Base-by-base conservation (phyloP, 1,140 invertebrate species). In the Meteorus sp. region DNA sequence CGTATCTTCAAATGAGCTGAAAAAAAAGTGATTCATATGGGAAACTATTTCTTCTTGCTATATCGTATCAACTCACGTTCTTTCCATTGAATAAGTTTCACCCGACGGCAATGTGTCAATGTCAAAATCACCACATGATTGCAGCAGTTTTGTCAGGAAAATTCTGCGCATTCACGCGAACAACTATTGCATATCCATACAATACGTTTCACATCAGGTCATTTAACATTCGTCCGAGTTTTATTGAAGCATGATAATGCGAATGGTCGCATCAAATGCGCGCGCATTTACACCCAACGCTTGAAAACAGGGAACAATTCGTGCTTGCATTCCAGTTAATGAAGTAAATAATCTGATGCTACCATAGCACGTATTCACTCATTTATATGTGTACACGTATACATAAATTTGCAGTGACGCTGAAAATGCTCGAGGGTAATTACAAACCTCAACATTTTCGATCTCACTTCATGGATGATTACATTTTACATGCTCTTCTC, bases 11-110 rank as follows among this genome's bases (percentile, higher is more conserved):
- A 3, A 5, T 4, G n/a, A 25, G 20, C 23, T 48, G 23, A 48
- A 78, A 48, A 27, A 13, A 25, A 48, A 45, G 43, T 20, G 43
- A 45, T n/a, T n/a, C n/a, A n/a, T n/a, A n/a, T n/a, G n/a, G n/a
- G n/a, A n/a, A n/a, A n/a, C n/a, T n/a, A n/a, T n/a, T n/a, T n/a
- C n/a, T n/a, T n/a, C n/a, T n/a, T n/a, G n/a, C n/a, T n/a, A n/a
- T n/a, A n/a, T n/a, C n/a, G n/a, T n/a, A n/a, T n/a, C n/a, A n/a
- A n/a, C n/a, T n/a, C n/a, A n/a, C n/a, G n/a, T n/a, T n/a, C n/a
- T n/a, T n/a, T n/a, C n/a, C n/a, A n/a, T n/a, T n/a, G n/a, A n/a
- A n/a, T n/a, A n/a, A n/a, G n/a, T n/a, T n/a, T n/a, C n/a, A n/a
- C n/a, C n/a, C n/a, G n/a, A n/a, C n/a, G n/a, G n/a, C n/a, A n/a